phyloP scores from a whole-genome alignment of 2,797 vertebrate species.

The Botia kubotai region DNA sequence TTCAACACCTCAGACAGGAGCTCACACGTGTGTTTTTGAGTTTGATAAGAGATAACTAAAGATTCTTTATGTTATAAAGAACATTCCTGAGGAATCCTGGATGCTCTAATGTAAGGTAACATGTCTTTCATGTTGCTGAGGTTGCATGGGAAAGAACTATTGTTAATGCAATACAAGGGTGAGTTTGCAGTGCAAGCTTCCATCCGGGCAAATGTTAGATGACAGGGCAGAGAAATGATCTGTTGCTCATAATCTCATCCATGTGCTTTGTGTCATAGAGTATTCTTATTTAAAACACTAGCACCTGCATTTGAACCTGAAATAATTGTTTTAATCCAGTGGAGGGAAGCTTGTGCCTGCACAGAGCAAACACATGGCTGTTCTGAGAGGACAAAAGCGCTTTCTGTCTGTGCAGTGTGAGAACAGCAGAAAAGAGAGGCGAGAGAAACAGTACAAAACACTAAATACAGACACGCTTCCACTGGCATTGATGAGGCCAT shows the following conservation, averaged over 20 bases:
- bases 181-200: slow-evolving; percentile 17
- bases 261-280: slow-evolving; percentile 60
- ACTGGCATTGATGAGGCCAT: slow-evolving; percentile 69
- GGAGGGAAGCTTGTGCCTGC: slow-evolving; percentile 1
- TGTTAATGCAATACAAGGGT: neutral
- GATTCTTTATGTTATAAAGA: too few species aligned
- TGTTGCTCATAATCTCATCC: slow-evolving; percentile 35
- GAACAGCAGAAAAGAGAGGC: neutral
- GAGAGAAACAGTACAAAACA: slow-evolving; percentile 35
- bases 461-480: slow-evolving; percentile 49
- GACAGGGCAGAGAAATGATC: slow-evolving; percentile 40
- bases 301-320: slow-evolving; percentile 33
- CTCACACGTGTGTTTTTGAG: too few species aligned
- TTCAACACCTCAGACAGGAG: too few species aligned
- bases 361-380: too few species aligned
- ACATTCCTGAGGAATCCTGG: neutral
- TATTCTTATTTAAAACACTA: slow-evolving; percentile 12
- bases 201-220: slow-evolving; percentile 7
- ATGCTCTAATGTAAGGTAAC: slow-evolving; percentile 67
- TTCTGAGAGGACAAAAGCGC: neutral
- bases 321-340: slow-evolving; percentile 2
- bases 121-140: slow-evolving; percentile 69
- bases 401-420: neutral
- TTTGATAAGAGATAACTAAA: too few species aligned
- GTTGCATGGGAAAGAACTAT: slow-evolving; percentile 38